These are phyloP conservation scores for Limenitis camilla DNA, from an alignment of 2,888 invertebrate species.

Conservation along the genomic window DNA sequence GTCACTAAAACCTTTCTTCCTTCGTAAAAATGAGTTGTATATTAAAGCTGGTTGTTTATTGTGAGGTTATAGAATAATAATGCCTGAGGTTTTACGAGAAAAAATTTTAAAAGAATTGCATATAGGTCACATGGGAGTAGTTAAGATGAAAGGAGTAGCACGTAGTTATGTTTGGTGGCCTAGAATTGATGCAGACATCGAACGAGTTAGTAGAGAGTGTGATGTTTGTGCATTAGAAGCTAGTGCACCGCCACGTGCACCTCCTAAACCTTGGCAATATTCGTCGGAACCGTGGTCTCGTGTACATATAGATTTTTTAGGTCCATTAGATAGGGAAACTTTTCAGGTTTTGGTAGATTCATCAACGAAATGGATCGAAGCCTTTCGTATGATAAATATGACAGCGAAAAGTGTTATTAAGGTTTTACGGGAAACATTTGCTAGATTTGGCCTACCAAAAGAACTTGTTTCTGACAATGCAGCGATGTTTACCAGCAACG, in stretches of 20 bases:
- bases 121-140: conserved; percentile 12
- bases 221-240: background rate
- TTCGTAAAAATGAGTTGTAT: background rate
- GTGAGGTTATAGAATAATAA: background rate
- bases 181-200: conserved; percentile 9
- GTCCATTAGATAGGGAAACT: background rate
- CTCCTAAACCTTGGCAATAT: conserved; percentile 1
- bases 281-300: conserved; percentile 11
- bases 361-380: too few relatives aligned
- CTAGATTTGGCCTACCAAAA: too few relatives aligned
- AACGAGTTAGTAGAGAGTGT: background rate
- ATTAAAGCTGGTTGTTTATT: background rate
- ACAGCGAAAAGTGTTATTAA: too few relatives aligned
- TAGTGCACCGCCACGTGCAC: conserved; percentile 7
- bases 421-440: too few relatives aligned
- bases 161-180: conserved; percentile 15
- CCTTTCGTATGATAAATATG: too few relatives aligned
- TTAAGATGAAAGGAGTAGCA: conserved; percentile 13
- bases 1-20: background rate
- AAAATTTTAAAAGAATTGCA: conserved; percentile 11
- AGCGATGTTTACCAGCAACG: too few relatives aligned
- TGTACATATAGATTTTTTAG: conserved; percentile 18
- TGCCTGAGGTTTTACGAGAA: background rate
- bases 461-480: too few relatives aligned
- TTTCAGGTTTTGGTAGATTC: too few relatives aligned